phyloP scores from a whole-genome alignment of 1,140 invertebrate genomes.

The Chironomus tepperi region DNA sequence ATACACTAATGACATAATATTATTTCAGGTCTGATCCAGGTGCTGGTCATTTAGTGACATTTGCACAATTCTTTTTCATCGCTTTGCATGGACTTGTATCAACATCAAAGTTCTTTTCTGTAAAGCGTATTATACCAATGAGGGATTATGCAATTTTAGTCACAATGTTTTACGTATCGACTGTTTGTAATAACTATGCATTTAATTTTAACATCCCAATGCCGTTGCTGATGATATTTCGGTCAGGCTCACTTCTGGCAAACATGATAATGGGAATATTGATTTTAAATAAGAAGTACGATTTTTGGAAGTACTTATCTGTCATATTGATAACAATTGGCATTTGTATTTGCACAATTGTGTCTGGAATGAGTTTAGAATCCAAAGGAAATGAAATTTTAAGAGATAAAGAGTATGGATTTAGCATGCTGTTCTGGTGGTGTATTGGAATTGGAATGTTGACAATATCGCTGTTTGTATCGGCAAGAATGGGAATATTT shows the following conservation, averaged over 20 bases:
- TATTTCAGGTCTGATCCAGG: slow-evolving; percentile 75
- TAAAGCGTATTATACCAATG: slow-evolving; percentile 57
- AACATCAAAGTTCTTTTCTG: slow-evolving; percentile 75
- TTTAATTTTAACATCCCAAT: slow-evolving; percentile 96
- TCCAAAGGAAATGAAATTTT: slow-evolving; percentile 26
- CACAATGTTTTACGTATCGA: slow-evolving; percentile 82
- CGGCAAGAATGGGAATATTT: slow-evolving; percentile 92
- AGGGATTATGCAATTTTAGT: slow-evolving; percentile 82
- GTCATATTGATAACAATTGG: slow-evolving; percentile 88
- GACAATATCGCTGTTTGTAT: slow-evolving; percentile 74
- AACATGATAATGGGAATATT: slow-evolving; percentile 94
- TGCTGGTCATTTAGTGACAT: slow-evolving; percentile 87
- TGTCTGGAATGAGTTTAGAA: slow-evolving; percentile 64
- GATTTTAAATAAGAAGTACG: slow-evolving; percentile 81
- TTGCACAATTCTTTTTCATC: slow-evolving; percentile 87
- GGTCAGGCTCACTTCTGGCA: slow-evolving; percentile 91
- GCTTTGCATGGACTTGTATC: slow-evolving; percentile 81
- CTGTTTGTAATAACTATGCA: slow-evolving; percentile 93
- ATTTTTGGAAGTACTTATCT: slow-evolving; percentile 81
- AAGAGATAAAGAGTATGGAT: slow-evolving; percentile 35
- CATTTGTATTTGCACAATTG: slow-evolving; percentile 84
- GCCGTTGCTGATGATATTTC: slow-evolving; percentile 97
- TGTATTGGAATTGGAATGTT: slow-evolving; percentile 47
- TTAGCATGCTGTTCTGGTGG: slow-evolving; percentile 69
- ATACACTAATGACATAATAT: background rate